Conservation (phyloP, 2,888 invertebrate species). For the Lasius fuliginosus region DNA sequence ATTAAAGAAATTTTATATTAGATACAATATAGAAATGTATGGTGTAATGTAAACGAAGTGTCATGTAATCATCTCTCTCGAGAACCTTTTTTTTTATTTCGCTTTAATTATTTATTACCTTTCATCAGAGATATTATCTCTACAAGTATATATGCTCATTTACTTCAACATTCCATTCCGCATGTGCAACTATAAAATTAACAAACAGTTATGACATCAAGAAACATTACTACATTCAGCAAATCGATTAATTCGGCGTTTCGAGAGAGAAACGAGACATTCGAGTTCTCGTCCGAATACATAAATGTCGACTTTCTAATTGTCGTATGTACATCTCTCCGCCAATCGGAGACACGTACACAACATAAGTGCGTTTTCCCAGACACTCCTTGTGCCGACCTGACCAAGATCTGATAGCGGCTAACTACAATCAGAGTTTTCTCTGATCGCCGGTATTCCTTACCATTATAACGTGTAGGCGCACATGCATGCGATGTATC, state of each 20-base stretch:
- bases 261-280: conserved; percentile 6
- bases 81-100: not conserved
- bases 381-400: conserved; percentile 80
- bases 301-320: conserved; percentile 57
- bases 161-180: not conserved
- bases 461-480: conserved; percentile 80
- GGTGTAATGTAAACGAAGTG: not conserved
- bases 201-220: conserved; percentile 11
- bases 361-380: conserved; percentile 79
- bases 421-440: conserved; percentile 82
- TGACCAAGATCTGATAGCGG: conserved; percentile 82
- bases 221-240: not conserved
- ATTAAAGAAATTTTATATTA: not conserved
- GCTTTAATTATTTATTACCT: conserved; percentile 22
- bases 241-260: conserved; percentile 22
- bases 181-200: not conserved
- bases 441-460: conserved; percentile 81
- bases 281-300: conserved; percentile 1
- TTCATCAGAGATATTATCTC: not conserved
- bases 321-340: conserved; percentile 44
- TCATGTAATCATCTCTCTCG: not conserved
- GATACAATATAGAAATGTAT: not conserved
- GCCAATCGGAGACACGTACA: conserved; percentile 55
- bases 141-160: not conserved
- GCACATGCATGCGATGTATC: conserved; percentile 76